These are phyloP conservation scores for Oxyruncus cristatus DNA, from an alignment of 2,113 vertebrate genomes.

Conservation along the genomic window DNA sequence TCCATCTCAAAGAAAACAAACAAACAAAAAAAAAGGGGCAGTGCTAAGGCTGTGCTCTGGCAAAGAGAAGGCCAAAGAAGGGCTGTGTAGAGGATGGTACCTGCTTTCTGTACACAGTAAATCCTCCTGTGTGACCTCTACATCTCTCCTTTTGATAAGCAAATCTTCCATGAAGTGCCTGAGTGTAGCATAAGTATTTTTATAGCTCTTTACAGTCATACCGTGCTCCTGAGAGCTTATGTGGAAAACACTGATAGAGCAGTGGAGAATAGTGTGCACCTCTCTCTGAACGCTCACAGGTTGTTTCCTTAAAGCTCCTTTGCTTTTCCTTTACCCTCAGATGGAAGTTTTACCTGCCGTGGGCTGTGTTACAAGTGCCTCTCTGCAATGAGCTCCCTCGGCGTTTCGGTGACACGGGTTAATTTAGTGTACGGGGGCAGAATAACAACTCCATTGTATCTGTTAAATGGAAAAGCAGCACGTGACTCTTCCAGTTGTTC, in stretches of 20 bases:
- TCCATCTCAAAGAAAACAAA: background rate
- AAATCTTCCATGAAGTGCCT: background rate
- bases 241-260: background rate
- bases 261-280: background rate
- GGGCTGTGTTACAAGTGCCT: background rate
- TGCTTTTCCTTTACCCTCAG: background rate
- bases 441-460: slow-evolving; percentile 30
- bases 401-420: background rate
- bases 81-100: background rate
- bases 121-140: background rate
- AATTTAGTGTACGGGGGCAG: slow-evolving; percentile 28
- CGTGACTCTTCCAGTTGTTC: slow-evolving; percentile 32
- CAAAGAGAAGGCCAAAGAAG: background rate
- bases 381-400: background rate
- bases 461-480: slow-evolving; percentile 17
- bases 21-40: background rate
- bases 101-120: background rate
- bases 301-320: background rate
- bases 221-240: background rate
- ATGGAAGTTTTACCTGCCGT: background rate
- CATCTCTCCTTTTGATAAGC: background rate
- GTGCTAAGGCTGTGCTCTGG: background rate
- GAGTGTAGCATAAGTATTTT: background rate
- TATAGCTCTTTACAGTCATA: background rate
- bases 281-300: background rate